phyloP scores from a whole-genome alignment of 1,140 invertebrate species.

The Eciton burchellii region DNA sequence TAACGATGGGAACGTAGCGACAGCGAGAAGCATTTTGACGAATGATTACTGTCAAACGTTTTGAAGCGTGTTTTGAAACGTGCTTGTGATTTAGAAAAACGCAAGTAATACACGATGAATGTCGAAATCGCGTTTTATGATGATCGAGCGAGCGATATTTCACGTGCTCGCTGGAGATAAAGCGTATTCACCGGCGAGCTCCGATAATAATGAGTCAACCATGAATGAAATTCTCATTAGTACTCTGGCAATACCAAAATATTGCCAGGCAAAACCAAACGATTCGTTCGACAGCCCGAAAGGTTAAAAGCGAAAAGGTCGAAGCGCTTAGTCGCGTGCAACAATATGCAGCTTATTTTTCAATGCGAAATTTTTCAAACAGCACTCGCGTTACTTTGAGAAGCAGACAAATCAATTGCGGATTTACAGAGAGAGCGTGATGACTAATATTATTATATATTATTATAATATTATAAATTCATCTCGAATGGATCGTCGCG shows the following conservation, averaged over 20 bases:
- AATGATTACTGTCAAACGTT: too few species aligned
- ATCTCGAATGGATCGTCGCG: not conserved
- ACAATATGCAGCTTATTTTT: constrained; percentile 1
- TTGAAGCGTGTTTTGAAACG: not conserved
- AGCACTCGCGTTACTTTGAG: not conserved
- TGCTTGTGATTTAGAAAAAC: constrained; percentile 4
- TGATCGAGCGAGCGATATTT: constrained; percentile 19
- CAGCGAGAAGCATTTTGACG: too few species aligned
- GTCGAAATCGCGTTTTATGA: constrained; percentile 1
- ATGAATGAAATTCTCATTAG: constrained; percentile 25
- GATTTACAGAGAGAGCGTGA: not conserved
- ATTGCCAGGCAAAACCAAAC: constrained; percentile 3
- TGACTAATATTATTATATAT: not conserved
- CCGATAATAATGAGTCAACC: constrained; percentile 14
- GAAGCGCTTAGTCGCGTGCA: not conserved
- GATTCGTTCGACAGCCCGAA: not conserved
- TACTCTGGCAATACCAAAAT: not conserved
- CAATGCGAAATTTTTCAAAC: not conserved
- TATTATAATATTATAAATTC: too few species aligned
- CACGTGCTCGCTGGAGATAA: not conserved
- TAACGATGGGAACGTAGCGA: too few species aligned
- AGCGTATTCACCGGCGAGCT: not conserved
- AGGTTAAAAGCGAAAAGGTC: constrained; percentile 15
- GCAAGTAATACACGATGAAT: not conserved
- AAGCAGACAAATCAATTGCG: not conserved